Conservation (phyloP, 2,113 vertebrate species). For the Tachuris rubrigastra region DNA sequence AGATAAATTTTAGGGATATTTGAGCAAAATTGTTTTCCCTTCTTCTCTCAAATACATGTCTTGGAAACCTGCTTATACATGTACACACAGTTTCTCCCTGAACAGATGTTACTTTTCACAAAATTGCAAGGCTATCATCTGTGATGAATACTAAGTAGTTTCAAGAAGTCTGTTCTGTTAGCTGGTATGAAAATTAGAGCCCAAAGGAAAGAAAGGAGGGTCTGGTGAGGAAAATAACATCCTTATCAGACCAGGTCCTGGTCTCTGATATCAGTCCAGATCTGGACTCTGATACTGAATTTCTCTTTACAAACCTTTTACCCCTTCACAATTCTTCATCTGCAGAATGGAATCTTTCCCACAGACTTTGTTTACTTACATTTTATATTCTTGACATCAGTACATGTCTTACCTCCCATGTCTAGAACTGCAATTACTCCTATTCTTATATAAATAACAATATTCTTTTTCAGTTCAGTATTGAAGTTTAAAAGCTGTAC, state of each 20-base stretch:
- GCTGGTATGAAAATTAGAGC: neutral
- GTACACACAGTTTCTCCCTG: neutral
- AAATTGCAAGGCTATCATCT: neutral
- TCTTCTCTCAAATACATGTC: neutral
- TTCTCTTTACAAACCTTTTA: neutral
- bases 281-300: neutral
- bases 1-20: neutral
- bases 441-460: neutral
- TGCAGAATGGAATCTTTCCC: neutral
- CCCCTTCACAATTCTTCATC: neutral
- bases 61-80: neutral
- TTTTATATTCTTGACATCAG: neutral
- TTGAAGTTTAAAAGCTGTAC: neutral
- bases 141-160: conserved; percentile 10
- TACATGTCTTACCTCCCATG: neutral
- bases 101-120: conserved; percentile 39
- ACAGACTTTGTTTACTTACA: neutral
- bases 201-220: neutral
- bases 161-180: neutral
- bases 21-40: neutral
- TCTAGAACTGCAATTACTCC: neutral
- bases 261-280: no score
- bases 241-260: neutral
- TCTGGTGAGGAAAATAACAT: neutral
- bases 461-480: neutral